These are phyloP conservation scores for Emydoidea blandingii DNA, from an alignment of 2,797 vertebrate species.

Conservation along the genomic window DNA sequence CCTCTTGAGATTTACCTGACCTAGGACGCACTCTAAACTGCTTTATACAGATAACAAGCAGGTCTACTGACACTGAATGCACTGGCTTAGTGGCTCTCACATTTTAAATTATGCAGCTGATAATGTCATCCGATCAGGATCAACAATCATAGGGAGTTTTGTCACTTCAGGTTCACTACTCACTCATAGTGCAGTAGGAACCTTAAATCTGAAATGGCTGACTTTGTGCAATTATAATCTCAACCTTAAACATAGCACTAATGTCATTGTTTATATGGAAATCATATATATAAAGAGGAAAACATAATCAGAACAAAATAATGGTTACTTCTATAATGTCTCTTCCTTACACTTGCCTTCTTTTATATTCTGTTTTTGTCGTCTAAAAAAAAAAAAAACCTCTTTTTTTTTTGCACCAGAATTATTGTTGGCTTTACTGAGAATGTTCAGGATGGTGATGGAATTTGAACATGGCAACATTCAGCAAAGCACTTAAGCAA, in stretches of 20 bases:
- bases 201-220: slow-evolving; percentile 3
- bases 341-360: background rate
- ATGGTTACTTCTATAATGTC: background rate
- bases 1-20: background rate
- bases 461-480: background rate
- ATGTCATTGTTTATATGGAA: slow-evolving; percentile 42
- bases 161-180: slow-evolving; percentile 2
- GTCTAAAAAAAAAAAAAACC: background rate
- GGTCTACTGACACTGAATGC: background rate
- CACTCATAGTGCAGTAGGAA: background rate
- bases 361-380: background rate
- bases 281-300: background rate
- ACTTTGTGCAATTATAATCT: slow-evolving; percentile 54
- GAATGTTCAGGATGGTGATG: background rate
- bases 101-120: background rate
- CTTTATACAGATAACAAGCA: background rate
- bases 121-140: background rate
- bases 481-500: slow-evolving; percentile 13
- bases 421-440: background rate
- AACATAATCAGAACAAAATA: slow-evolving; percentile 5
- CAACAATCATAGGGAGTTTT: background rate
- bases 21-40: background rate
- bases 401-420: slow-evolving; percentile 2
- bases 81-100: background rate
- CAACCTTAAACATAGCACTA: background rate